These are phyloP conservation scores for Pagrus major DNA, from an alignment of 2,113 vertebrate species.

Conservation along the genomic window DNA sequence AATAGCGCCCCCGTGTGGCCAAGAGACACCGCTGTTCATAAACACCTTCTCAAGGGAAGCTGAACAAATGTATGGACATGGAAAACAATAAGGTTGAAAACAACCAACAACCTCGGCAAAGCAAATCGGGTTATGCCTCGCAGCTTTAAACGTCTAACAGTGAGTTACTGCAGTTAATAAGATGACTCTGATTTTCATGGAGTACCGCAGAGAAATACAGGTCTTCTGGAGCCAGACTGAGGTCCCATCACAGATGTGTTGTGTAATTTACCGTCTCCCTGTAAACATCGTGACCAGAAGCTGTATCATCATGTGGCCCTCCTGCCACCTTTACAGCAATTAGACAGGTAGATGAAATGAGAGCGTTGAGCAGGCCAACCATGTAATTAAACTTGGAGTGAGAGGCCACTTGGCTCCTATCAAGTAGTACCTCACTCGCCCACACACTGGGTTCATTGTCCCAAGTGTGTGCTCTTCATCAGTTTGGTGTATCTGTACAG, in stretches of 20 bases:
- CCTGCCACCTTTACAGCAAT: conserved; percentile 62
- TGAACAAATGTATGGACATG: background rate
- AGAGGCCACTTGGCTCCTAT: conserved; percentile 53
- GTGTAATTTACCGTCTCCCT: conserved; percentile 63
- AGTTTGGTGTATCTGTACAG: background rate
- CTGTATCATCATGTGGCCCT: conserved; percentile 62
- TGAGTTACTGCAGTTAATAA: conserved; percentile 57
- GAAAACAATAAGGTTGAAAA: conserved; percentile 8
- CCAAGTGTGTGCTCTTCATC: conserved; percentile 14
- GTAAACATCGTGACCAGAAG: conserved; percentile 57
- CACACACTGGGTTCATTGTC: background rate
- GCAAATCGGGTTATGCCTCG: conserved; percentile 6
- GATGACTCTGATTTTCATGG: conserved; percentile 30
- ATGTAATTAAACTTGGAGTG: conserved; percentile 78
- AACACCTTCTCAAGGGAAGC: background rate
- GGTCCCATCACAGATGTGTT: conserved; percentile 47
- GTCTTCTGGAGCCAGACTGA: conserved; percentile 18
- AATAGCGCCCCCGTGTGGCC: conserved; percentile 1
- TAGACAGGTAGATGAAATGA: conserved; percentile 76
- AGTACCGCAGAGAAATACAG: conserved; percentile 13
- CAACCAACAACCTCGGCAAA: conserved; percentile 1
- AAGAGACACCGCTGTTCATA: background rate
- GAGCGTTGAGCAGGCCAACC: conserved; percentile 56
- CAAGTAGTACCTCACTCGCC: conserved; percentile 24
- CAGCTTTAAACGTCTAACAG: conserved; percentile 46